Base-by-base conservation (phyloP, 23 tunicate species). In the Clavelina lepadiformis region DNA sequence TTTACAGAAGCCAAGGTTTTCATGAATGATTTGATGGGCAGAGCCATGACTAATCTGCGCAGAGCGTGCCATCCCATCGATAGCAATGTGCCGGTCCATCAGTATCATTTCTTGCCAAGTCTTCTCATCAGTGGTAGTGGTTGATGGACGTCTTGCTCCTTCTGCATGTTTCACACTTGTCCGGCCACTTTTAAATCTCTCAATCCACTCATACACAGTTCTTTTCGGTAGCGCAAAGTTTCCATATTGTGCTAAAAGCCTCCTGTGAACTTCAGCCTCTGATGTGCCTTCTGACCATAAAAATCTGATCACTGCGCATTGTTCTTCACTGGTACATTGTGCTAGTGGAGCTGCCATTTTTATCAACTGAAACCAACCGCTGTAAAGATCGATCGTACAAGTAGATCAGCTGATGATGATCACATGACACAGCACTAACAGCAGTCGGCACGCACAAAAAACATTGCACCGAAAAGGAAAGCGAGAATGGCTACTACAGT, bases 181-280 rank as follows among this genome's bases (percentile, higher is more conserved):
- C 61, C 73, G 71, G 73, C 73, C 61, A 67, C 37, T 67, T 49
- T 67, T 49, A 46, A 67, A 67, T 58, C 34, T 67, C n/a, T 67
- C 73, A 67, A 50, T 67, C 73, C 61, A 67, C 73, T 67, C 61
- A 49, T 67, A 50, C 38, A 67, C 35, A 25, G n/a, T 65, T 46
- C 61, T 67, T 67, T 41, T 50, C 35, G 73, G 27, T 67, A 49
- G 35, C 38, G 41, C 73, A 67, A 32, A 46, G 73, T 67, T 49
- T 67, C 61, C 61, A 50, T 67, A 67, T 67, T 67, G 33, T 67
- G 34, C 35, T 67, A 50, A 49, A 30, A 49, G 37, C 38, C 35
- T 67, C 21, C 8, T 38, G 70, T 64, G 70, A 64, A 64, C 25
- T 64, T 64, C 53, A 38, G 53, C 53, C 70, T 54, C 70, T 18